Base-by-base conservation (phyloP, 2,113 vertebrate genomes). In the Alouatta palliata region DNA sequence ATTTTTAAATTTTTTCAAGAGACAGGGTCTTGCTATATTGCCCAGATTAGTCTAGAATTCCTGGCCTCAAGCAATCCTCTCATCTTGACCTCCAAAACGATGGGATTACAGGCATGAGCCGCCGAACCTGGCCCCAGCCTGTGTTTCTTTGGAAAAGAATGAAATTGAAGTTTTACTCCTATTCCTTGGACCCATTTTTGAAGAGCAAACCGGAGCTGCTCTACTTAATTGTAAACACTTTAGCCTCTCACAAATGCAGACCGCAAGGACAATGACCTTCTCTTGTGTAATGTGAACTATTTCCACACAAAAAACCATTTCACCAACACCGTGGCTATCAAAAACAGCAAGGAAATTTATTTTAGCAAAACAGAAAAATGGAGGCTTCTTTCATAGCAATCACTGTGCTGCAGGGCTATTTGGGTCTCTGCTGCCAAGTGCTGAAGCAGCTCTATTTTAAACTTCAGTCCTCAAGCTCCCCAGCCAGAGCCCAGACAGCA, bases 301-400 rank as follows among this genome's bases (percentile, higher is more conserved):
- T 68, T 76, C 40, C 35, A 76, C 12, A 54, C 27, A 87, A 77
- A 89, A 89, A 49, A 52, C 30, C 66, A 70, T 84, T 56, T 86
- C 66, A n/a, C 52, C 37, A 40, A 56, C 5, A 16, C 23, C 7
- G 21, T 73, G 21, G 10, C 71, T 81, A 35, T 30, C 40, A 68
- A 82, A 89, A 76, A 35, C 56, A 91, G 87, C 77, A 89, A 90
- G 87, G n/a, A 64, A 94, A 73, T n/a, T 79, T 73, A 77, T 7
- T 91, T 93, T 52, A 92, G 92, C 21, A 37, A 95, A 91, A 45
- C 21, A 23, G 75, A 20, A 58, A 16, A 89, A 71, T 0, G 7
- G 43, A 87, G 37, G 21, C 19, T 91, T 13, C 70, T 96, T 95
- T 66, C 30, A 71, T 35, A 87, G 88, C 40, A 83, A 27, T 9